Percentiles rank a stretch among this genome's conserved stretches.
Conservation (phyloP, 2,888 invertebrate genomes). For the Tryphoninae sp. region DNA sequence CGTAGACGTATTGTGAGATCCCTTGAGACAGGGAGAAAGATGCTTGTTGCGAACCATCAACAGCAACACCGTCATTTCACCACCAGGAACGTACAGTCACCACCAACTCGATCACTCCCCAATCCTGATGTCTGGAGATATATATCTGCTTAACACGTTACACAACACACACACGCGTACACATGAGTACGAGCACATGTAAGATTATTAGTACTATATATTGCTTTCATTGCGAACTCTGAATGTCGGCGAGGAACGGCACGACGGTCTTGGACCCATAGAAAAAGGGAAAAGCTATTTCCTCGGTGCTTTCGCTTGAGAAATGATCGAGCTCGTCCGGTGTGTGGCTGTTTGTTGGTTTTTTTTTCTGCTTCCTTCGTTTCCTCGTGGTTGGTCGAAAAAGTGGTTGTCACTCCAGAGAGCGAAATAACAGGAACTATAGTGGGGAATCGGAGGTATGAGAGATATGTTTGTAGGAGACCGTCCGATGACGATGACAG, state of each 20-base stretch:
- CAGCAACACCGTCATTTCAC: conserved; percentile 32
- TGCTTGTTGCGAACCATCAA: conserved; percentile 6
- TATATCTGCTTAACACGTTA: neutral
- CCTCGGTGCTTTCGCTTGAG: conserved; percentile 55
- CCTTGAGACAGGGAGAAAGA: conserved; percentile 15
- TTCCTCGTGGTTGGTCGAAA: conserved; percentile 29
- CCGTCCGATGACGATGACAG: neutral
- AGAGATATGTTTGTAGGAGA: conserved; percentile 6
- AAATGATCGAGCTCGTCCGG: conserved; percentile 56
- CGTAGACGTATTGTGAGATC: conserved; percentile 31
- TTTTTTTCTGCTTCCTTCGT: conserved; percentile 32
- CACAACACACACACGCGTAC: neutral
- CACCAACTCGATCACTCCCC: conserved; percentile 30
- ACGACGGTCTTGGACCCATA: conserved; percentile 3
- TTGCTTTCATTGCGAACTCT: neutral
- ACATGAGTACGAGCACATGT: conserved; percentile 4
- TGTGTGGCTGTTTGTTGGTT: conserved; percentile 24
- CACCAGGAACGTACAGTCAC: conserved; percentile 13
- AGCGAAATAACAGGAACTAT: conserved; percentile 18
- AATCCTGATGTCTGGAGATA: conserved; percentile 17
- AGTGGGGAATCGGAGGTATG: conserved; percentile 5
- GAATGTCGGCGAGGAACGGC: conserved; percentile 11
- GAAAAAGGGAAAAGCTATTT: conserved; percentile 52
- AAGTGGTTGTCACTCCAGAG: conserved; percentile 47
- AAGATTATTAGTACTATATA: conserved; percentile 38